These are phyloP conservation scores for Momotus momota DNA, from an alignment of 2,797 vertebrate genomes.

Conservation along the genomic window DNA sequence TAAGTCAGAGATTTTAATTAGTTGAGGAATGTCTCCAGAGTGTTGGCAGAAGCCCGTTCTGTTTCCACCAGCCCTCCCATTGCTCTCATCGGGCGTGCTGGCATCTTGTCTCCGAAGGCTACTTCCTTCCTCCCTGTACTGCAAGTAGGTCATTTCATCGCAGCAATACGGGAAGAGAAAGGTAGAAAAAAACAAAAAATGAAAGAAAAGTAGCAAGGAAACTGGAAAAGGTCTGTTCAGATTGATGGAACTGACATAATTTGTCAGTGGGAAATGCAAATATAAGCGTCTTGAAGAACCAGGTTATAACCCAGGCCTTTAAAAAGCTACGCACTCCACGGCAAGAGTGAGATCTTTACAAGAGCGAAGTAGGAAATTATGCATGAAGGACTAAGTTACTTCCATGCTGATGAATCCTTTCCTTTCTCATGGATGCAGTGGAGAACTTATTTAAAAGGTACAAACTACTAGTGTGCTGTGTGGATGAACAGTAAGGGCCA, in stretches of 20 bases:
- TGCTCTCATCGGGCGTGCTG: rapidly evolving
- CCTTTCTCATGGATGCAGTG: background rate
- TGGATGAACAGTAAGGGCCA: background rate
- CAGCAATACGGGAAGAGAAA: background rate
- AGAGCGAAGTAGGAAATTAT: background rate
- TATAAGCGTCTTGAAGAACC: background rate
- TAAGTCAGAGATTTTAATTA: constrained; percentile 1
- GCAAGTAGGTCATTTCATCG: background rate
- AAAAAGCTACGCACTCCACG: background rate
- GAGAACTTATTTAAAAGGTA: background rate
- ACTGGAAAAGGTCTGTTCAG: background rate
- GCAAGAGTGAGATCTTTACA: background rate
- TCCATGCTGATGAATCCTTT: background rate
- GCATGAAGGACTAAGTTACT: background rate
- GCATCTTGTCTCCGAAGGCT: constrained; percentile 25
- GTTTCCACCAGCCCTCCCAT: background rate
- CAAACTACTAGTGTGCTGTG: background rate
- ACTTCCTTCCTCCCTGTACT: background rate
- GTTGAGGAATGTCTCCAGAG: background rate
- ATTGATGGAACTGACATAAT: background rate
- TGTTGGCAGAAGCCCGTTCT: background rate
- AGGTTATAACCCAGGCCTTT: background rate
- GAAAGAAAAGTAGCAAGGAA: background rate
- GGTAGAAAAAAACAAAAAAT: background rate
- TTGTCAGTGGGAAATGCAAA: background rate